phyloP scores from a whole-genome alignment of 2,888 invertebrate species.

The Leptothorax acervorum region DNA sequence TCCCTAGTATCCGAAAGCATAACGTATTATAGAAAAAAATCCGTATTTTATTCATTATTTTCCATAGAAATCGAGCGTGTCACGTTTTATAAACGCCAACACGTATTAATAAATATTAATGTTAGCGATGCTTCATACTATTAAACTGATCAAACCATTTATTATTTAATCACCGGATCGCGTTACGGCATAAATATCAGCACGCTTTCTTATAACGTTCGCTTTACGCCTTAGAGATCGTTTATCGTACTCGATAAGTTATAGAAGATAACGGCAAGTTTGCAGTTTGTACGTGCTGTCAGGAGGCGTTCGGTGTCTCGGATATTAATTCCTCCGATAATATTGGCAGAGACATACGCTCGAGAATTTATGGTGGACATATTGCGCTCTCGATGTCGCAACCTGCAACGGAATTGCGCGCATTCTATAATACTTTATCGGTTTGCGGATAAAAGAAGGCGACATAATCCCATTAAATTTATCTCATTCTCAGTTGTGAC shows the following conservation, averaged over 20 bases:
- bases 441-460: conserved; percentile 44
- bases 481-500: conserved; percentile 60
- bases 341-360: conserved; percentile 15
- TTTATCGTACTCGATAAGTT: conserved; percentile 24
- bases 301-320: conserved; percentile 3
- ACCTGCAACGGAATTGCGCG: conserved; percentile 50
- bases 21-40: background rate
- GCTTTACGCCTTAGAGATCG: background rate
- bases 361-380: conserved; percentile 45
- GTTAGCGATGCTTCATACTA: background rate
- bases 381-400: conserved; percentile 40
- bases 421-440: conserved; percentile 52
- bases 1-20: background rate
- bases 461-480: conserved; percentile 65
- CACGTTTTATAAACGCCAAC: background rate
- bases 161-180: conserved; percentile 10
- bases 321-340: conserved; percentile 44
- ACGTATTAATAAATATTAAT: conserved; percentile 4
- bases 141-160: background rate
- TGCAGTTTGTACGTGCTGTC: background rate
- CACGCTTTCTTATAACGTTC: background rate
- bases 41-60: background rate
- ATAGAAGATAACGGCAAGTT: conserved; percentile 24
- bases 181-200: background rate
- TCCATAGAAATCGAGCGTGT: background rate